Base-by-base conservation (phyloP, 1,140 invertebrate species). In the Ceratoteleas bidentatus region DNA sequence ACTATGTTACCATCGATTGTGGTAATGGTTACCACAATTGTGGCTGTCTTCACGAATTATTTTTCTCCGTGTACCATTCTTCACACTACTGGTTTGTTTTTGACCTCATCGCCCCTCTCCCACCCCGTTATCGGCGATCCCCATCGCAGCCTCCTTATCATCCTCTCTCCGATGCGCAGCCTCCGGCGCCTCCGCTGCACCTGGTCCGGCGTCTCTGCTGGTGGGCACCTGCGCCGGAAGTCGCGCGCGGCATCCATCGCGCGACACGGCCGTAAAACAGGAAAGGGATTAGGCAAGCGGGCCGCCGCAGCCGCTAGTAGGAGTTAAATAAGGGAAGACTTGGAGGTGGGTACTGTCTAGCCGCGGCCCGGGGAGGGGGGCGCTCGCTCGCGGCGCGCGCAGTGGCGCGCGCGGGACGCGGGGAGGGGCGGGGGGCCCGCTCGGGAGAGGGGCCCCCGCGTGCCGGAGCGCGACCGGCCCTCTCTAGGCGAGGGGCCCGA, bases 381-480 rank as follows among this genome's bases (percentile, higher is more conserved):
- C 16, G 43, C 16, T 47, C 45, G 13, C 7, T 7, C 7, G 43
- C 43, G 7, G 43, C 7, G 11, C 3, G 43, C n/a, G 43, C 3
- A 14, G 11, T 34, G 80, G 69, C n/a, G 43, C 43, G 43, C 7
- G 43, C 7, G 43, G n/a, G 43, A 47, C 7, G 43, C 7, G 36
- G 36, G 36, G 36, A 38, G 9, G 9, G 36, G 36, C 36, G 9
- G 76, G 81, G 54, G n/a, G n/a, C n/a, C n/a, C n/a, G n/a, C n/a
- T n/a, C n/a, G 56, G 54, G 80, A 84, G 74, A 78, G 85, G 85
- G 82, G 73, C 73, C 74, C 84, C 83, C 88, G 89, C 66, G 90
- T 89, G 89, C 87, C 90, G 89, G 90, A 90, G 88, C 90, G 89
- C 88, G 90, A 90, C 90, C 89, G 90, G 89, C 90, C 89, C 89